These are phyloP conservation scores for Tachina lurida DNA, from an alignment of 2,888 invertebrate species.

Conservation along the genomic window DNA sequence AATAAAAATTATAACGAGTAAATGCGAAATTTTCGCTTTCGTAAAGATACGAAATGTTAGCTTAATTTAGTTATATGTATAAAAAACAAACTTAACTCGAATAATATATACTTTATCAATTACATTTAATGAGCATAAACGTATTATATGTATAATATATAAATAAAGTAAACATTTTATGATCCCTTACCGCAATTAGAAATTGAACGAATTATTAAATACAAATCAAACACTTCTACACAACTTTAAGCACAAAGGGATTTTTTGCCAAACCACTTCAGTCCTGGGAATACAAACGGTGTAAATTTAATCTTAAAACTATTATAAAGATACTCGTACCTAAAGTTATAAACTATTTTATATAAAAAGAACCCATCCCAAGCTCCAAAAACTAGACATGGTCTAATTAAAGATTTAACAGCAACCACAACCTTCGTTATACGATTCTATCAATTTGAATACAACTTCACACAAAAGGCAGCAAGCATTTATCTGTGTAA, in stretches of 20 bases:
- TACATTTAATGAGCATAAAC: too few species aligned
- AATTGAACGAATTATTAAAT: slow-evolving; percentile 50
- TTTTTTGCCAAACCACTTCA: slow-evolving; percentile 4
- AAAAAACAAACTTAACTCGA: too few species aligned
- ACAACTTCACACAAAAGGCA: background rate
- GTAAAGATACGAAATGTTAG: too few species aligned
- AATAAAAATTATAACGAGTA: too few species aligned
- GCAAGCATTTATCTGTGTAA: background rate
- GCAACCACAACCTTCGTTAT: background rate
- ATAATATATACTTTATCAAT: too few species aligned
- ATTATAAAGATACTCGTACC: slow-evolving; percentile 16
- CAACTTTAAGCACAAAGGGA: background rate
- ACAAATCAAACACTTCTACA: slow-evolving; percentile 50
- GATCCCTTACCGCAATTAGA: slow-evolving; percentile 37
- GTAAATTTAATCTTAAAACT: slow-evolving; percentile 47
- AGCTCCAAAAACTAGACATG: background rate
- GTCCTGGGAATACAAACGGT: background rate
- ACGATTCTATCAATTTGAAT: background rate
- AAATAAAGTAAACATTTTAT: background rate
- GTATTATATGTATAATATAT: background rate
- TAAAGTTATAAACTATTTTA: slow-evolving; percentile 33
- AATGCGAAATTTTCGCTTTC: too few species aligned
- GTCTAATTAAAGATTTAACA: slow-evolving; percentile 58
- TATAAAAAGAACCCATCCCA: background rate
- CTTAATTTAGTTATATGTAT: too few species aligned